These are phyloP conservation scores for Poicephalus gulielmi DNA, from an alignment of 2,113 vertebrate genomes.

Conservation along the genomic window DNA sequence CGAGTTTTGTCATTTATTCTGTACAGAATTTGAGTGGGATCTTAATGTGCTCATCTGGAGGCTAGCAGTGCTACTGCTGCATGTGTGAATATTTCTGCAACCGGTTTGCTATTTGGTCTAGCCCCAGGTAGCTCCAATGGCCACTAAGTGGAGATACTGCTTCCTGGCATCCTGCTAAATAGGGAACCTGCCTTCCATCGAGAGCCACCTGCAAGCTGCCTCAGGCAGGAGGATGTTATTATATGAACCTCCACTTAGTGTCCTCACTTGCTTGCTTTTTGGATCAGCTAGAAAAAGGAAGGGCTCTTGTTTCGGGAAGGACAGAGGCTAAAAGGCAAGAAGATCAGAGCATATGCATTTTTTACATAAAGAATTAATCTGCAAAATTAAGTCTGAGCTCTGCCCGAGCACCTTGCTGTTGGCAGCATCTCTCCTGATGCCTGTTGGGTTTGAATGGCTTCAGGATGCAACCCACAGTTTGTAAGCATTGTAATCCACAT, in stretches of 20 bases:
- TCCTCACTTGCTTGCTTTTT: conserved; percentile 41
- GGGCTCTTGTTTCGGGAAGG: not conserved
- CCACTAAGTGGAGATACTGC: no score
- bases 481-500: not conserved
- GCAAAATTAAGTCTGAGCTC: not conserved
- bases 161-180: fast-evolving
- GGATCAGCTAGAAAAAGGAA: not conserved
- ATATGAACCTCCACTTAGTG: not conserved
- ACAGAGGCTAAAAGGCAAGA: not conserved
- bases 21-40: not conserved
- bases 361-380: not conserved
- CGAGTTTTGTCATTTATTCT: not conserved
- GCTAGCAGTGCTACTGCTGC: not conserved
- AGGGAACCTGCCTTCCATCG: not conserved
- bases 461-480: not conserved
- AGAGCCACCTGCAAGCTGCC: not conserved
- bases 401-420: not conserved
- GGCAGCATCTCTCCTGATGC: not conserved
- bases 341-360: fast-evolving
- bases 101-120: not conserved
- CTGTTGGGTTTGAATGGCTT: not conserved
- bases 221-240: not conserved
- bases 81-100: not conserved
- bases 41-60: not conserved
- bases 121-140: not conserved